Conservation (phyloP, 2,113 vertebrate genomes). For the Tricholaema leucomelas region DNA sequence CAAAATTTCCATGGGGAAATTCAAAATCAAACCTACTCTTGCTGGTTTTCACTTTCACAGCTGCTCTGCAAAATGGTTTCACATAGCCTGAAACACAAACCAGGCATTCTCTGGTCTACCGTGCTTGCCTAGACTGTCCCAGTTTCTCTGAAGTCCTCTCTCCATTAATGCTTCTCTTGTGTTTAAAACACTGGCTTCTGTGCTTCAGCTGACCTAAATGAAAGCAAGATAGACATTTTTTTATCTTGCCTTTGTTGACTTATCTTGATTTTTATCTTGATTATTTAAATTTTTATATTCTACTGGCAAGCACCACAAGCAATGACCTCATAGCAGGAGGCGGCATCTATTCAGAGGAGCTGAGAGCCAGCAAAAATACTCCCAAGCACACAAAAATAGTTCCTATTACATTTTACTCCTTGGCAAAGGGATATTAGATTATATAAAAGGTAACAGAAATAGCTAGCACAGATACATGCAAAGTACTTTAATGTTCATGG, state of each 20-base stretch:
- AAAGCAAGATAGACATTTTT: neutral
- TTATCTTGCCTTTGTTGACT: neutral
- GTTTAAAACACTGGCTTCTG: neutral
- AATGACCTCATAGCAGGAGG: slow-evolving; percentile 46
- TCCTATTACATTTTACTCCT: slow-evolving; percentile 26
- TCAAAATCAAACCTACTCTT: neutral
- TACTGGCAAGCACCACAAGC: slow-evolving; percentile 30
- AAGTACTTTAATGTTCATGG: neutral
- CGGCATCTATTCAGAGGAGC: slow-evolving; percentile 57
- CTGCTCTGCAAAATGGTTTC: slow-evolving; percentile 34
- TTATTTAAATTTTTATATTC: neutral
- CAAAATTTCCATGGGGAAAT: neutral
- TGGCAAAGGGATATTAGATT: slow-evolving; percentile 40
- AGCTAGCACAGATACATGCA: neutral
- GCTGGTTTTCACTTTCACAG: neutral
- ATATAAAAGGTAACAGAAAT: slow-evolving; percentile 46
- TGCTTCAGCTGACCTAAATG: neutral
- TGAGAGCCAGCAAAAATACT: slow-evolving; percentile 52
- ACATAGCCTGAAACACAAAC: neutral
- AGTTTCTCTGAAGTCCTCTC: neutral
- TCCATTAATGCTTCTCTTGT: neutral
- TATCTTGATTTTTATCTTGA: slow-evolving; percentile 6
- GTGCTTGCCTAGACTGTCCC: neutral
- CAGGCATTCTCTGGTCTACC: neutral
- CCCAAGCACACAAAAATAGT: slow-evolving; percentile 48